Base-by-base conservation (phyloP, 2,797 vertebrate genomes). In the Catostomus latipinnis region DNA sequence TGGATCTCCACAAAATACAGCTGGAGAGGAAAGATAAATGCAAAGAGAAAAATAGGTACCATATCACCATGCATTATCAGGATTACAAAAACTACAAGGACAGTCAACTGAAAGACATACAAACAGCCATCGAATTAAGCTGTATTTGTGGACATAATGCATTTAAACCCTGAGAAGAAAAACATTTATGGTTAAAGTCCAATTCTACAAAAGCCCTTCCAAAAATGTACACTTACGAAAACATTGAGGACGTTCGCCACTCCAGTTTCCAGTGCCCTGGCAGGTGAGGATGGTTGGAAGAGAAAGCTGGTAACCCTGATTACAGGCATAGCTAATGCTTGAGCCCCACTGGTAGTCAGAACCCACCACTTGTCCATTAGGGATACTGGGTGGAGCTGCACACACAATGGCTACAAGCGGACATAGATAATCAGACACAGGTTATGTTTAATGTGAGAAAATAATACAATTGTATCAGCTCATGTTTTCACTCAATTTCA, bases 231-330 rank as follows among this genome's bases (percentile, higher is more conserved):
- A 89, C 98, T 97, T 94, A 99, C 97, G 98, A 83, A 99, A 99
- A 87, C 98, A 99, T 88, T 99, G 98, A 0, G 98, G 97, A 71
- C 95, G 93, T 78, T 99, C 98, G 56, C 98, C 97, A 0, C 93
- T 96, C 98, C 98, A 99, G n/a, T 96, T 95, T 57, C 98, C 97
- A 0, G 91, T 95, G 54, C 97, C 97, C 88, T 99, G 96, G 34
- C 98, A 99, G 83, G 96, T 99, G 80, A 99, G 93, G 85, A 98
- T 91, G 0, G 96, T 97, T 0, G 98, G 96, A 67, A 99, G 91
- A 57, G 98, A 99, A n/a, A 99, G 96, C 92, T 98, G 98, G 87
- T 98, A 99, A 1, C 98, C 98, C 86, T 99, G 97, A 76, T 97
- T 94, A 84, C 98, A 99, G 82, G 94, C 89, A 0, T 98, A 99